Conservation (phyloP, 2,888 invertebrate species). For the Athalia circularis region DNA sequence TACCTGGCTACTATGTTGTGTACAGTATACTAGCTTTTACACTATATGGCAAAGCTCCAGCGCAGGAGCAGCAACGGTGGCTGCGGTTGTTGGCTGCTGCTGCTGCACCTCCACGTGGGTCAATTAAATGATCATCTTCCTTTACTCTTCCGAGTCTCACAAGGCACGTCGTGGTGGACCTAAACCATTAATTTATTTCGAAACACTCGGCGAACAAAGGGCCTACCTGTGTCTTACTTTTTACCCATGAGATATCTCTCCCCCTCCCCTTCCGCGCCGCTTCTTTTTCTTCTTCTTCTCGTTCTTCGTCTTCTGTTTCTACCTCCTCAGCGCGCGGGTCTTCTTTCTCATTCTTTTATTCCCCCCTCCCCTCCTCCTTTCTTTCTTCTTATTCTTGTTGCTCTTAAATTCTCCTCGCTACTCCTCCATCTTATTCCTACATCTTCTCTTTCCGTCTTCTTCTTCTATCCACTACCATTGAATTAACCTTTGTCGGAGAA, state of each 20-base stretch:
- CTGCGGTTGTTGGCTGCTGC: background rate
- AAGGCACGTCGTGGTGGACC: slow-evolving; percentile 54
- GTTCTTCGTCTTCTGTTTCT: slow-evolving; percentile 28
- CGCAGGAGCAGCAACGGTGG: background rate
- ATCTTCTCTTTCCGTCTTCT: slow-evolving; percentile 3
- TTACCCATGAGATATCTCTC: slow-evolving; percentile 34
- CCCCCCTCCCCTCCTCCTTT: background rate
- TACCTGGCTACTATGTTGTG: background rate
- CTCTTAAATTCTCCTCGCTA: slow-evolving; percentile 8
- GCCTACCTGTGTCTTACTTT: slow-evolving; percentile 60
- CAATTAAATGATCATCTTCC: slow-evolving; percentile 66
- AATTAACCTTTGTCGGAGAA: slow-evolving; percentile 45
- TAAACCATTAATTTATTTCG: slow-evolving; percentile 71
- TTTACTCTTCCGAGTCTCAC: slow-evolving; percentile 53
- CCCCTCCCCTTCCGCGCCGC: background rate
- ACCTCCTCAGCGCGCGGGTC: background rate
- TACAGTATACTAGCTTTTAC: no score
- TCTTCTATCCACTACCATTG: background rate
- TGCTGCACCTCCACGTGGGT: slow-evolving; percentile 54
- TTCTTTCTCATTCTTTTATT: background rate
- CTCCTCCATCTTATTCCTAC: slow-evolving; percentile 19
- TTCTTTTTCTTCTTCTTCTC: slow-evolving; percentile 38
- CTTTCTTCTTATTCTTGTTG: slow-evolving; percentile 36
- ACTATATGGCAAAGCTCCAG: no score
- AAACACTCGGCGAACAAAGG: slow-evolving; percentile 70